These are phyloP conservation scores for Micrasema longulum DNA, from an alignment of 1,140 invertebrate species.

Conservation along the genomic window DNA sequence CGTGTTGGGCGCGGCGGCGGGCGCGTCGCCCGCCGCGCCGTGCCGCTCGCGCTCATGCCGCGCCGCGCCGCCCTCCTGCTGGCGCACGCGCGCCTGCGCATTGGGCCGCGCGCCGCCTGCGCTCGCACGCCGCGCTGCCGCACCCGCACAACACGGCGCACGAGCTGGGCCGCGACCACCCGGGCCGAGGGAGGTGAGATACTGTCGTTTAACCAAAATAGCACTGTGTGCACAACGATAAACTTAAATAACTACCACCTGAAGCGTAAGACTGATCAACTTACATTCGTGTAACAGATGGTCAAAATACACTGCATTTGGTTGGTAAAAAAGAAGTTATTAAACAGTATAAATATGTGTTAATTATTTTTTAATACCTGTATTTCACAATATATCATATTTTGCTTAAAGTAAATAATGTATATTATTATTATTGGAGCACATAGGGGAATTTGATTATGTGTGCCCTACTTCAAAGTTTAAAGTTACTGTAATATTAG, in stretches of 20 bases:
- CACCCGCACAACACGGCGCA: constrained; percentile 40
- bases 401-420: not conserved
- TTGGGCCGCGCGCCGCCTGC: constrained; percentile 43
- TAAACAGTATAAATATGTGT: no score
- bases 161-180: constrained; percentile 40
- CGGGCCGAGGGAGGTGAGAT: constrained; percentile 53
- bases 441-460: no score
- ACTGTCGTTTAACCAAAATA: no score
- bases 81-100: constrained; percentile 44
- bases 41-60: constrained; percentile 44
- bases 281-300: no score
- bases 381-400: no score
- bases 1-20: constrained; percentile 56
- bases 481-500: no score
- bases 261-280: no score
- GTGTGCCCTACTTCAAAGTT: no score
- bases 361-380: not conserved
- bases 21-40: constrained; percentile 1
- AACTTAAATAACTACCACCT: constrained; percentile 11
- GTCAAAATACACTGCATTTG: no score
- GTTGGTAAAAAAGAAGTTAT: no score
- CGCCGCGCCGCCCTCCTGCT: constrained; percentile 43
- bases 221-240: no score
- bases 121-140: constrained; percentile 41
- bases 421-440: no score